These are phyloP conservation scores for Ginglymostoma cirratum DNA, from an alignment of 2,113 vertebrate species.

Conservation along the genomic window DNA sequence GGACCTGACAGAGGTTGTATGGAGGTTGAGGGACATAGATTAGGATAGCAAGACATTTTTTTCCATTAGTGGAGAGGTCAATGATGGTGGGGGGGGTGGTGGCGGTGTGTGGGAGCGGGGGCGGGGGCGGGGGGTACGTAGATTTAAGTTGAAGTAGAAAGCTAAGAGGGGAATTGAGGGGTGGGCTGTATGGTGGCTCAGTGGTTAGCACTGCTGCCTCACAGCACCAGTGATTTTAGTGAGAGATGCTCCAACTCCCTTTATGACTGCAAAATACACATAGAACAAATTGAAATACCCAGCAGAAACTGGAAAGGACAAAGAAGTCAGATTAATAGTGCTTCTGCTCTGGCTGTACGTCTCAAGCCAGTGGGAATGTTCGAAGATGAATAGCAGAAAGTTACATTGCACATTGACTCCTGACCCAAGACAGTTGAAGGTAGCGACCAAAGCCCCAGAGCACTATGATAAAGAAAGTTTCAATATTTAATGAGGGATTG, in stretches of 20 bases:
- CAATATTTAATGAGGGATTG: not conserved
- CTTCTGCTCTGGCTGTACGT: not conserved
- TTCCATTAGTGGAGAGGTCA: too few species aligned
- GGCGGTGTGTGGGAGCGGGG: too few species aligned
- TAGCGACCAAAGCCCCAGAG: not conserved
- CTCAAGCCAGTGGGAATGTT: not conserved
- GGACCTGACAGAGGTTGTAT: too few species aligned
- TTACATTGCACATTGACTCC: not conserved
- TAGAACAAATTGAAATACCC: not conserved
- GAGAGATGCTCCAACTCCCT: not conserved
- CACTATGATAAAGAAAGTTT: not conserved
- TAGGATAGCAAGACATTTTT: too few species aligned
- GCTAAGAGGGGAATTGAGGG: too few species aligned
- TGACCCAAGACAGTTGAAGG: not conserved
- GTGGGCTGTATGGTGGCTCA: too few species aligned
- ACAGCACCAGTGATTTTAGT: not conserved
- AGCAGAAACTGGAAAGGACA: not conserved
- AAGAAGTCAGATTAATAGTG: not conserved
- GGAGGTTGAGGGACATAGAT: too few species aligned
- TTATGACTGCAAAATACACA: not conserved
- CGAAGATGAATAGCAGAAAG: not conserved
- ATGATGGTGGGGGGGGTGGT: too few species aligned
- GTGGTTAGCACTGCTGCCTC: not conserved
- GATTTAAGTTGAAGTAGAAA: too few species aligned
- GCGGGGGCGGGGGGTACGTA: too few species aligned